Percentiles rank a stretch among this genome's conserved stretches.
Evolutionary conservation across 2,888 invertebrate species (phyloP).

Genomic region (Hanleya hanleyi): DNA sequence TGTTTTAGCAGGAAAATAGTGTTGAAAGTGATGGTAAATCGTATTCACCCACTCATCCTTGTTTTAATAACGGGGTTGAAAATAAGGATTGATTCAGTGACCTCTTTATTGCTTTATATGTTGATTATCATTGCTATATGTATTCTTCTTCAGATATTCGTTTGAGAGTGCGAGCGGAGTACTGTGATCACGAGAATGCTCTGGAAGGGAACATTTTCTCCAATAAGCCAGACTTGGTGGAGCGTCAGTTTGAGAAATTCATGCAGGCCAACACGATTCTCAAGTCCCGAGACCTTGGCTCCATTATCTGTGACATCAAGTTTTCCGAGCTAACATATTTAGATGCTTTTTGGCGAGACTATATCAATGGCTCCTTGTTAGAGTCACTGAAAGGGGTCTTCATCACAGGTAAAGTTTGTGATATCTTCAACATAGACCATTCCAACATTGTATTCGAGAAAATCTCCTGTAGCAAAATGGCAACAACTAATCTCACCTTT

Average conservation of each 20-base stretch:
- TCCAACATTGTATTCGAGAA: no score
- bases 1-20: no score
- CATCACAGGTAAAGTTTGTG: conserved; percentile 52
- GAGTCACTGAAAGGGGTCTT: conserved; percentile 69
- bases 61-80: no score
- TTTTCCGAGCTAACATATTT: conserved; percentile 70
- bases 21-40: no score
- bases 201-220: conserved; percentile 61
- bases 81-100: no score
- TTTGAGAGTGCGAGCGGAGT: conserved; percentile 66
- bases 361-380: conserved; percentile 67
- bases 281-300: conserved; percentile 67
- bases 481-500: no score
- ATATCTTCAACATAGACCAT: no score
- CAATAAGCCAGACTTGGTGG: conserved; percentile 60
- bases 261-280: conserved; percentile 66
- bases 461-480: no score
- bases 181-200: conserved; percentile 59
- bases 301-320: conserved; percentile 70
- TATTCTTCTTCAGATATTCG: conserved; percentile 65
- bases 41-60: no score
- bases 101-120: no score
- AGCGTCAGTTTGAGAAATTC: conserved; percentile 67
- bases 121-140: no score
- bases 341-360: conserved; percentile 72